Conservation (phyloP, 2,113 vertebrate species). For the Syngnathus scovelli region DNA sequence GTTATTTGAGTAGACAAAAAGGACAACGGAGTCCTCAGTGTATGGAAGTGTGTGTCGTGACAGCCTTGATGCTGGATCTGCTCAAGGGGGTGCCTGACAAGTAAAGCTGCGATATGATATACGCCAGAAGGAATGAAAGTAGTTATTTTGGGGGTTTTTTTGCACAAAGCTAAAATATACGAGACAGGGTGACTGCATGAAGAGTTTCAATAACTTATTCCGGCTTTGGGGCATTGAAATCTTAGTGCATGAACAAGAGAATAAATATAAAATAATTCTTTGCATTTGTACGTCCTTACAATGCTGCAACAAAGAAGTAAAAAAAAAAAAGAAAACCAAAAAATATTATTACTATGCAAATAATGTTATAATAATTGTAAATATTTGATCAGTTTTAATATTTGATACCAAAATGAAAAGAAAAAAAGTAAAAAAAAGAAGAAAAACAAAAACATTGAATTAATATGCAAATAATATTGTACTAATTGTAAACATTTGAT, state of each 20-base stretch:
- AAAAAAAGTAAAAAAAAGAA: no score
- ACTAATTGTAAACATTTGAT: no score
- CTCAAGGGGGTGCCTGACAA: not conserved
- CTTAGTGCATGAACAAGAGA: not conserved
- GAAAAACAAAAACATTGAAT: no score
- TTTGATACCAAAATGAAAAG: no score
- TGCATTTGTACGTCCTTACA: not conserved
- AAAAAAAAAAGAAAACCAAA: no score
- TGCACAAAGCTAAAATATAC: not conserved
- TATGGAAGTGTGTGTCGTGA: not conserved
- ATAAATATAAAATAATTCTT: not conserved
- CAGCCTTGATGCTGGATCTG: not conserved
- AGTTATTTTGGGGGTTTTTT: no score
- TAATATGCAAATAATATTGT: no score
- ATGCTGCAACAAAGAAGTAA: not conserved
- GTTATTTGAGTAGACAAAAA: not conserved
- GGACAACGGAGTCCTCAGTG: not conserved
- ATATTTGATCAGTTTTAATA: no score
- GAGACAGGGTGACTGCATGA: not conserved
- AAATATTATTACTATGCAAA: no score
- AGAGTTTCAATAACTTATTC: not conserved
- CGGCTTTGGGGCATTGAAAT: not conserved
- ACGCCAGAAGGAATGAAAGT: not conserved
- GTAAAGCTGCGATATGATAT: conserved; percentile 1
- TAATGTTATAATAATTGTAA: no score